These are phyloP conservation scores for Seladonia tumulorum DNA, from an alignment of 2,888 invertebrate genomes.

Conservation along the genomic window DNA sequence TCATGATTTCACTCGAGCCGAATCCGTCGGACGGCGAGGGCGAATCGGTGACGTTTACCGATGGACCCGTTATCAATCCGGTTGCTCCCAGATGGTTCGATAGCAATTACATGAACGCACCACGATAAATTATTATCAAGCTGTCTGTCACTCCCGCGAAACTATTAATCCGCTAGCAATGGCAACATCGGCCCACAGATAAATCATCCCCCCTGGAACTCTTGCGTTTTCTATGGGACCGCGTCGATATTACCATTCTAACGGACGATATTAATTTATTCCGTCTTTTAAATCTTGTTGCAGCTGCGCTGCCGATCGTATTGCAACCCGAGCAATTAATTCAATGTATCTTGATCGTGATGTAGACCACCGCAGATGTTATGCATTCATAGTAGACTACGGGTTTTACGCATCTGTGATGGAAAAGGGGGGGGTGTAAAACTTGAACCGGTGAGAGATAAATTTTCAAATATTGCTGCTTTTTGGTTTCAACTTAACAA, in stretches of 20 bases:
- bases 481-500: too few relatives aligned
- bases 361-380: neutral
- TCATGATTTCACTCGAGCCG: constrained; percentile 39
- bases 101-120: constrained; percentile 65
- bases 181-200: constrained; percentile 60
- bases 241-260: constrained; percentile 16
- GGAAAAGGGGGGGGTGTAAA: too few relatives aligned
- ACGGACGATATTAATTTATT: constrained; percentile 34
- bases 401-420: too few relatives aligned
- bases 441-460: too few relatives aligned
- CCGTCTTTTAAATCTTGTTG: neutral
- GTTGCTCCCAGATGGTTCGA: constrained; percentile 56
- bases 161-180: constrained; percentile 66
- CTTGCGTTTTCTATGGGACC: constrained; percentile 43
- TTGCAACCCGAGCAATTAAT: neutral
- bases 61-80: constrained; percentile 66
- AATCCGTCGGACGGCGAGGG: constrained; percentile 48
- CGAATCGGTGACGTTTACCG: constrained; percentile 53
- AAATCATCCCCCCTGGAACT: constrained; percentile 54
- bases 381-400: neutral
- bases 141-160: constrained; percentile 69
- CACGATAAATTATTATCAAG: constrained; percentile 70
- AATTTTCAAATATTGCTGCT: too few relatives aligned
- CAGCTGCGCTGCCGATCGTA: neutral
- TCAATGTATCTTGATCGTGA: neutral